phyloP scores from a whole-genome alignment of 2,113 vertebrate genomes.

The Boleophthalmus pectinirostris region DNA sequence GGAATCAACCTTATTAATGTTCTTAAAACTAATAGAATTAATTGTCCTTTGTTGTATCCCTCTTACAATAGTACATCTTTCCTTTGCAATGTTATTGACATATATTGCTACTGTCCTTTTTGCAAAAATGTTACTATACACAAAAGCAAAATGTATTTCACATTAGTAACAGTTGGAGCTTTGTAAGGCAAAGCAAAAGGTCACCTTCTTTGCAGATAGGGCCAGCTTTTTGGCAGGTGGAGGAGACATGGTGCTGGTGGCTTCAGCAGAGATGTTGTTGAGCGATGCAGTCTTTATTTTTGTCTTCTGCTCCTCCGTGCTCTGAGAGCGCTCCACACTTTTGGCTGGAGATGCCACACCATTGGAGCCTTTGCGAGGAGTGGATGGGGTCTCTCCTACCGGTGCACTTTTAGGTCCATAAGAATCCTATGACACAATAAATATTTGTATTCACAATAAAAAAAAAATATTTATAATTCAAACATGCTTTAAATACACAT shows the following conservation, averaged over 20 bases:
- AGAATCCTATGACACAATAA: constrained; percentile 48
- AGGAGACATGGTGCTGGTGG: constrained; percentile 78
- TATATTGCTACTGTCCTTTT: neutral
- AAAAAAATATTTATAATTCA: too few species aligned
- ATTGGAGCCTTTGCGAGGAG: constrained; percentile 53
- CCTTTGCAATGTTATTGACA: neutral
- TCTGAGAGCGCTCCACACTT: constrained; percentile 47
- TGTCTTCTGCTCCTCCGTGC: constrained; percentile 58
- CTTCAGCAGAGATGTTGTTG: constrained; percentile 62
- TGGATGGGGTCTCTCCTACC: constrained; percentile 60
- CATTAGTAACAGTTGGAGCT: neutral
- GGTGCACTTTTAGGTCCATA: constrained; percentile 68
- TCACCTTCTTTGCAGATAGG: constrained; percentile 90
- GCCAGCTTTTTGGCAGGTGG: constrained; percentile 87
- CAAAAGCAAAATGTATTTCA: neutral
- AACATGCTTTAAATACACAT: neutral
- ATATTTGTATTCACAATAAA: neutral
- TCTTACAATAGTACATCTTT: neutral
- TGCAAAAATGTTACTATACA: neutral
- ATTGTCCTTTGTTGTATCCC: too few species aligned
- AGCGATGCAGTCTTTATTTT: constrained; percentile 73
- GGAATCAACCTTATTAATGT: too few species aligned
- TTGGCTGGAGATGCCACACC: constrained; percentile 70
- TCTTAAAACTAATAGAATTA: too few species aligned
- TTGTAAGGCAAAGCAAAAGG: constrained; percentile 21